Evolutionary conservation across 2,888 invertebrate species (phyloP).

Genomic region (Drosophila ezoana): DNA sequence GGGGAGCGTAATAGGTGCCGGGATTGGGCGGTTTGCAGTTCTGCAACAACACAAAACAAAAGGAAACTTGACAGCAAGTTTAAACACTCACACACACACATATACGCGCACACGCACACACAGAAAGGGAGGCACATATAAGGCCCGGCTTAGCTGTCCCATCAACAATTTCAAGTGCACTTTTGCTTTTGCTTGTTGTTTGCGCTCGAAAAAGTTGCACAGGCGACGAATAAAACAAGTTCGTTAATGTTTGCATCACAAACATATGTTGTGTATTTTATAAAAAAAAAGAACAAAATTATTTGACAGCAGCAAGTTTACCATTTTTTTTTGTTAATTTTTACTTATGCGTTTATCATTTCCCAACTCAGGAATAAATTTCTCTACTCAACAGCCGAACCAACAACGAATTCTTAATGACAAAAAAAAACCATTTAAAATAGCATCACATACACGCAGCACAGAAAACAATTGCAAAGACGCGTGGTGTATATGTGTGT

Average conservation of each 20-base stretch:
- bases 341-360: no score
- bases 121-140: conserved; percentile 20
- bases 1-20: conserved; percentile 11
- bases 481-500: no score
- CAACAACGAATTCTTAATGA: no score
- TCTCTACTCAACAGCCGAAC: no score
- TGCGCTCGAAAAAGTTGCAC: conserved; percentile 22
- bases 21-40: conserved; percentile 10
- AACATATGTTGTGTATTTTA: no score
- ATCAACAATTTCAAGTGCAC: conserved; percentile 77
- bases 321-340: no score
- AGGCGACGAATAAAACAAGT: conserved; percentile 28
- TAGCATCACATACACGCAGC: no score
- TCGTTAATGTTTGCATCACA: background rate
- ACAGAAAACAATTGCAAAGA: no score
- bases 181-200: conserved; percentile 65
- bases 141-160: conserved; percentile 54
- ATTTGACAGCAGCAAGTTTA: no score
- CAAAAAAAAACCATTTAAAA: no score
- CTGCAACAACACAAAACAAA: conserved; percentile 68
- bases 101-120: conserved; percentile 5
- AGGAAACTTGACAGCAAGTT: conserved; percentile 72
- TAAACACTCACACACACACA: conserved; percentile 47
- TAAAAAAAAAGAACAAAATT: no score
- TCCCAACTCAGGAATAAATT: no score